Conservation (phyloP, 2,113 vertebrate genomes). For the Silurus asotus region DNA sequence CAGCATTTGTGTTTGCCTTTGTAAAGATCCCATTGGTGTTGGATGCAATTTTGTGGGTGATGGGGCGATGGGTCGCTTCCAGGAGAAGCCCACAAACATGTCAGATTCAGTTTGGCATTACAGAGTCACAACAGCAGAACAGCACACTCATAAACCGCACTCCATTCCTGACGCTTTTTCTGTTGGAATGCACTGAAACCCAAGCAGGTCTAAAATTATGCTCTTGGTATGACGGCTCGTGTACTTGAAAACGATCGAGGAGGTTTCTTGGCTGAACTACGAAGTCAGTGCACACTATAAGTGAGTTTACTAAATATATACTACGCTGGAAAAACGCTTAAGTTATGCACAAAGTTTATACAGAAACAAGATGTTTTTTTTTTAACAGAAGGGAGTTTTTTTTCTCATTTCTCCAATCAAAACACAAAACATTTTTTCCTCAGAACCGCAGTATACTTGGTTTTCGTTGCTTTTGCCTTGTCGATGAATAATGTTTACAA, state of each 20-base stretch:
- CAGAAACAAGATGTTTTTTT: neutral
- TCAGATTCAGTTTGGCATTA: conserved; percentile 15
- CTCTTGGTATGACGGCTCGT: conserved; percentile 5
- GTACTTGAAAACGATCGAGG: conserved; percentile 5
- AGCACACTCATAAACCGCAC: conserved; percentile 18
- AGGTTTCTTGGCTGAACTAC: conserved; percentile 2
- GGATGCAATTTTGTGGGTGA: conserved; percentile 24
- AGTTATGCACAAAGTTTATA: neutral
- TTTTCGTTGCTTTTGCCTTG: neutral
- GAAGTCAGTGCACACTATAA: neutral
- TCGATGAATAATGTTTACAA: neutral
- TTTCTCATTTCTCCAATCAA: neutral
- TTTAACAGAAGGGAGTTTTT: neutral
- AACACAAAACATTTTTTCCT: neutral
- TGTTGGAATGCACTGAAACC: conserved; percentile 18
- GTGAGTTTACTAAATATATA: conserved; percentile 13
- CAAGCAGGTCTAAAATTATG: conserved; percentile 23
- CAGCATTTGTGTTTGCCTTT: conserved; percentile 34
- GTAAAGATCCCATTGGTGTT: conserved; percentile 22
- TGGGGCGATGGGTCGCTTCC: conserved; percentile 6
- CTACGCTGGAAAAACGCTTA: neutral
- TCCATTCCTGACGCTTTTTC: conserved; percentile 14
- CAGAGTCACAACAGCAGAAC: conserved; percentile 15
- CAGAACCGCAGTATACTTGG: neutral
- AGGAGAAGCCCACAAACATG: conserved; percentile 26